These are phyloP conservation scores for Stomatorhinus walkeri DNA, from an alignment of 2,797 vertebrate genomes.

Conservation along the genomic window DNA sequence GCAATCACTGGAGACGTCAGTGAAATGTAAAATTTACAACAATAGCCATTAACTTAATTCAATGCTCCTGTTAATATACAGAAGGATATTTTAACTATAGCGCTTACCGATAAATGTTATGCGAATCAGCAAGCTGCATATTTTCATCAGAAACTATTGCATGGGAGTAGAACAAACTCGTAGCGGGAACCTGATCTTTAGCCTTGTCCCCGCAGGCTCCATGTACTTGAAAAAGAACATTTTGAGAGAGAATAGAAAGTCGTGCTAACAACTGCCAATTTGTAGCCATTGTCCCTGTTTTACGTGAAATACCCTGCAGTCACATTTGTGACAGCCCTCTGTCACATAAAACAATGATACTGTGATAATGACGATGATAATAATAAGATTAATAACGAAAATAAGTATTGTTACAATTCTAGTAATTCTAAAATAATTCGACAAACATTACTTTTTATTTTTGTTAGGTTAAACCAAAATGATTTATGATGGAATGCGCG, in stretches of 20 bases:
- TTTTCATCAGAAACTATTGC: background rate
- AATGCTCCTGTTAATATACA: background rate
- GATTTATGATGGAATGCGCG: background rate
- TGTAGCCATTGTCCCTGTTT: slow-evolving; percentile 4
- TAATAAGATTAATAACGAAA: background rate
- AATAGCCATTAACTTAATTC: background rate
- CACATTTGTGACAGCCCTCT: background rate
- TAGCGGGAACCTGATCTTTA: slow-evolving; percentile 9
- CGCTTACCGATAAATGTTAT: background rate
- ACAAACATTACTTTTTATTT: background rate
- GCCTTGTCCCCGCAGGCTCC: slow-evolving; percentile 17
- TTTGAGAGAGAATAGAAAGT: slow-evolving; percentile 28
- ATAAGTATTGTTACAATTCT: background rate
- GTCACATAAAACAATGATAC: background rate
- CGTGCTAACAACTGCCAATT: slow-evolving; percentile 26
- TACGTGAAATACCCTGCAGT: background rate
- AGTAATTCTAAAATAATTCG: background rate
- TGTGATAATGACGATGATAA: background rate
- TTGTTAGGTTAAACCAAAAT: background rate
- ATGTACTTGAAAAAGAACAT: slow-evolving; percentile 22
- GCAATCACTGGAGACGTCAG: background rate
- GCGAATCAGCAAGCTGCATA: background rate
- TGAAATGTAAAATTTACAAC: background rate
- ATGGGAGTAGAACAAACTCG: background rate
- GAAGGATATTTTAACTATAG: background rate